phyloP scores from a whole-genome alignment of 2,797 vertebrate species.

The Phoxinus dragarum region DNA sequence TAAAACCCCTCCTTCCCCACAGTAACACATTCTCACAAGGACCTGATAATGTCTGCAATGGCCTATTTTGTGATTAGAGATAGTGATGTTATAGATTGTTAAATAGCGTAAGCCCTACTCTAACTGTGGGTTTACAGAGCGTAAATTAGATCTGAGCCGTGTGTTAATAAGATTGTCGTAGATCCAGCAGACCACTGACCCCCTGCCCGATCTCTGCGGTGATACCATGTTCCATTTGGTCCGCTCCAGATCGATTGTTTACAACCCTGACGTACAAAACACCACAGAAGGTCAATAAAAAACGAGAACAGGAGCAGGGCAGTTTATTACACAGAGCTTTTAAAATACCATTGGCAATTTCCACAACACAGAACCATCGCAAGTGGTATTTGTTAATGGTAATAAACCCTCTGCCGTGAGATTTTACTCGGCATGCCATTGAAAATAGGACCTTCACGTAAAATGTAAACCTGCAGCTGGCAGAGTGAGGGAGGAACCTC shows the following conservation, averaged over 20 bases:
- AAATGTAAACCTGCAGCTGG: slow-evolving; percentile 6
- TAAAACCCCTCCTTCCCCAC: slow-evolving; percentile 9
- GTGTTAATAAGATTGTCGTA: slow-evolving; percentile 31
- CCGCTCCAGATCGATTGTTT: slow-evolving; percentile 67
- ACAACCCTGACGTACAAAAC: slow-evolving; percentile 56
- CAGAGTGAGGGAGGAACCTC: slow-evolving; percentile 14
- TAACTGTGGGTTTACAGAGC: neutral
- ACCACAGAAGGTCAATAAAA: slow-evolving; percentile 63
- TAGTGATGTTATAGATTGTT: slow-evolving; percentile 10
- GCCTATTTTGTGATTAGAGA: neutral
- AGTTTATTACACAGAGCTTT: slow-evolving; percentile 65
- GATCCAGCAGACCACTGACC: neutral
- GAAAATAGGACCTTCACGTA: neutral
- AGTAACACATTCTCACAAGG: neutral
- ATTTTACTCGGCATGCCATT: neutral
- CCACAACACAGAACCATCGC: neutral
- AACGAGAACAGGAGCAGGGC: slow-evolving; percentile 42
- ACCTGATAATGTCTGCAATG: neutral
- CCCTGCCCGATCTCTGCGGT: neutral
- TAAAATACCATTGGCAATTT: slow-evolving; percentile 60
- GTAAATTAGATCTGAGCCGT: neutral
- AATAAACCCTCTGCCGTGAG: slow-evolving; percentile 10
- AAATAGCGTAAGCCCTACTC: neutral
- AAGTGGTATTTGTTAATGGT: slow-evolving; percentile 25
- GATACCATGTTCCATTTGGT: neutral